Evolutionary conservation across 1,140 invertebrate genomes (phyloP).

Genomic region (Zaprionus vittiger): DNA sequence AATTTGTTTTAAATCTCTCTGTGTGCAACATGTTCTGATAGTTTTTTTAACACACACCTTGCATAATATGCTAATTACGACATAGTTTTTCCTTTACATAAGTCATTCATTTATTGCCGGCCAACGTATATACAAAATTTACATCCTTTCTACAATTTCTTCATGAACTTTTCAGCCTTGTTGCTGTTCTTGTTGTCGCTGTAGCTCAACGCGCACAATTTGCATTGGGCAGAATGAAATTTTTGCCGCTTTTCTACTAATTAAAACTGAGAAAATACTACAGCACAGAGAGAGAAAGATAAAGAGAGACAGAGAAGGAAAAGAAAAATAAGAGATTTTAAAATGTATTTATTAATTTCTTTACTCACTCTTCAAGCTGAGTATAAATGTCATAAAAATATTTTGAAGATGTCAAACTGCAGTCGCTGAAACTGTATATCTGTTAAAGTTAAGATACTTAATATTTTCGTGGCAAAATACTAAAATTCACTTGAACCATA

Average conservation of each 20-base stretch:
- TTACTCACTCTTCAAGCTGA: background rate
- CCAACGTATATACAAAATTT: slow-evolving; percentile 15
- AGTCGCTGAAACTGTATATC: background rate
- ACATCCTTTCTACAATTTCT: slow-evolving; percentile 48
- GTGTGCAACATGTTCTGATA: background rate
- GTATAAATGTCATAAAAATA: background rate
- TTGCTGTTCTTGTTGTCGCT: slow-evolving; percentile 22
- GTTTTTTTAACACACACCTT: slow-evolving; percentile 51
- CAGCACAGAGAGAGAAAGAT: slow-evolving; percentile 13
- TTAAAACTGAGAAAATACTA: slow-evolving; percentile 47
- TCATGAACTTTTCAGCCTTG: slow-evolving; percentile 39
- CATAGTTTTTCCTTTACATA: slow-evolving; percentile 61
- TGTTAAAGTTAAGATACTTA: background rate
- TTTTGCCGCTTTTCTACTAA: slow-evolving; percentile 44
- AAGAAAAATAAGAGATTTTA: background rate
- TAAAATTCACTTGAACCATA: background rate
- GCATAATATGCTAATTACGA: slow-evolving; percentile 73
- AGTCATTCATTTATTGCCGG: slow-evolving; percentile 68
- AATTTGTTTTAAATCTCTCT: slow-evolving; percentile 4
- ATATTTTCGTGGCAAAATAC: background rate
- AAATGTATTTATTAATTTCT: slow-evolving; percentile 3
- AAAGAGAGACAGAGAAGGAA: background rate
- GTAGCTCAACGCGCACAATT: slow-evolving; percentile 56
- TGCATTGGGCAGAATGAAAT: slow-evolving; percentile 57
- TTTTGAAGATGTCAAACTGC: background rate